Evolutionary conservation across 2,888 invertebrate genomes (phyloP).

Genomic region (Eupeodes luniger): DNA sequence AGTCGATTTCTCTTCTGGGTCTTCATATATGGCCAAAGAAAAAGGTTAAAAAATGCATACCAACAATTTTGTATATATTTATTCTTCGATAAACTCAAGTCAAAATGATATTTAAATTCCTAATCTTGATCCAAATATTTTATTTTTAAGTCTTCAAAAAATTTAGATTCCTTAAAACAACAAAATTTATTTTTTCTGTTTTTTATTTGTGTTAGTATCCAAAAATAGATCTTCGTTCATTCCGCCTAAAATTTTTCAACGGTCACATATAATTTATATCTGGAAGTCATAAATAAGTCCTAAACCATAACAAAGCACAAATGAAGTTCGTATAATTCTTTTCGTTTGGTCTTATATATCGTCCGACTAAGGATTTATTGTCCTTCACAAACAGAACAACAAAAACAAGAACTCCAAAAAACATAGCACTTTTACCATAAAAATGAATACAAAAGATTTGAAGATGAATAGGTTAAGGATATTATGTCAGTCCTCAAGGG

Average conservation of each 20-base stretch:
- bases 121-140: too few relatives aligned
- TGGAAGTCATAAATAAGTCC: slow-evolving; percentile 48
- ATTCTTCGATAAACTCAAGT: too few relatives aligned
- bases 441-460: slow-evolving; percentile 3
- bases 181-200: too few relatives aligned
- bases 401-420: neutral
- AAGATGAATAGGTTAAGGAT: slow-evolving; percentile 20
- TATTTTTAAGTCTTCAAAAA: too few relatives aligned
- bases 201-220: too few relatives aligned
- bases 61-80: too few relatives aligned
- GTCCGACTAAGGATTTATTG: slow-evolving; percentile 53
- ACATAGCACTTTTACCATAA: slow-evolving; percentile 1
- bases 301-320: slow-evolving; percentile 48
- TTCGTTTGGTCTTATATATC: slow-evolving; percentile 59
- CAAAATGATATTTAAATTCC: too few relatives aligned
- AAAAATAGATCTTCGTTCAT: too few relatives aligned
- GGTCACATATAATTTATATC: neutral
- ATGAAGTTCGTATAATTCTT: slow-evolving; percentile 55
- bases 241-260: neutral
- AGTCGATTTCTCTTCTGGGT: too few relatives aligned
- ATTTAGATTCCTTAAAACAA: too few relatives aligned
- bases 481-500: slow-evolving; percentile 40
- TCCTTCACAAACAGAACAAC: slow-evolving; percentile 23
- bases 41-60: too few relatives aligned
- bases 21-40: too few relatives aligned